Evolutionary conservation across 2,113 vertebrate species (phyloP), one percentile per base, ranked within the genome.

Genomic region (Struthidea cinerea): DNA sequence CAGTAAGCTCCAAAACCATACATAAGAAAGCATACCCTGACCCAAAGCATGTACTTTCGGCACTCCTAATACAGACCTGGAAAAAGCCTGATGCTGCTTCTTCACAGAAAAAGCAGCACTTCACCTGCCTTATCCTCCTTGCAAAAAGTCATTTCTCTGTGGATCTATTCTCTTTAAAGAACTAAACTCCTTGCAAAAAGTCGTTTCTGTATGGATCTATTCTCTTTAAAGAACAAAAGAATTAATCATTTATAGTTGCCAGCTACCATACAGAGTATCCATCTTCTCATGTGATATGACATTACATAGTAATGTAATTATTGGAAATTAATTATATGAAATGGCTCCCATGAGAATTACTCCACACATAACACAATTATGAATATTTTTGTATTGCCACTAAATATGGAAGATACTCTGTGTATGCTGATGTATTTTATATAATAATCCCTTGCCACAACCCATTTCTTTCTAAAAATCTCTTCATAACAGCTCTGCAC

Each of bases 301-400:
- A 84, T 47, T 64, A 79, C 49, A 56, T 0, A 83, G 41, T 23
- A 94, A 86, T 9, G 35, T 32, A 84, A 80, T 93, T 93, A 92
- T 77, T 96, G 68, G 77, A 87, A 94, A 93, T 95, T 88, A 94
- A 95, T 87, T 71, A 60, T 9, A 91, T 50, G 10, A 87, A 96
- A 95, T 61, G 17, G 55, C 41, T 91, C 85, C 80, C 50, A 13
- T 13, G 22, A 94, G 74, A 91, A 78, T 76, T 64, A 80, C 55
- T 83, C 59, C 33, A 75, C 16, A 57, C 55, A 90, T 84, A 77
- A 39, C n/a, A 81, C 52, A 94, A 92, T 94, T 91, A 96, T 9
- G 35, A 93, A 46, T 68, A 83, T 69, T 90, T 94, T 33, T 57
- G 30, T 60, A 90, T 57, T 77, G 44, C 47, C 81, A 86, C 75